These are phyloP conservation scores for Nesogale talazaci DNA, from an alignment of 2,113 vertebrate genomes.

Conservation along the genomic window DNA sequence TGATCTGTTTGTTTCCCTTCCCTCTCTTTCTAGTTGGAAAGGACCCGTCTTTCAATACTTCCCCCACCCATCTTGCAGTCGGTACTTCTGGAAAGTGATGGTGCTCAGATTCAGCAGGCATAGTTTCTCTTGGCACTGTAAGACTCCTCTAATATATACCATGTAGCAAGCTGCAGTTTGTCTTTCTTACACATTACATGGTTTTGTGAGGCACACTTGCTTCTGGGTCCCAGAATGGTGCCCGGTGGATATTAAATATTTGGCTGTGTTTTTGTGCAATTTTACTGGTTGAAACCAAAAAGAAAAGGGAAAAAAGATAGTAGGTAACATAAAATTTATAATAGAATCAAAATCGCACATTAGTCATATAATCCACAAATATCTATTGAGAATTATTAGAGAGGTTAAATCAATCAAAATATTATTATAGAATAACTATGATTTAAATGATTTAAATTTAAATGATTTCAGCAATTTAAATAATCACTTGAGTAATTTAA, in stretches of 20 bases:
- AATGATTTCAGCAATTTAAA: constrained; percentile 39
- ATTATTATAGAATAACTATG: constrained; percentile 48
- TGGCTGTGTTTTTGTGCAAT: neutral
- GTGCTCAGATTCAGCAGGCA: neutral
- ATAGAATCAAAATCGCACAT: constrained; percentile 16
- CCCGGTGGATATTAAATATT: neutral
- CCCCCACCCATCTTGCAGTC: neutral
- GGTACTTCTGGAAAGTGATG: neutral
- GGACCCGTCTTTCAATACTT: neutral
- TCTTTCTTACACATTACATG: neutral
- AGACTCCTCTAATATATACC: accelerated
- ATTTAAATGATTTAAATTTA: no score
- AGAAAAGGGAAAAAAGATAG: neutral
- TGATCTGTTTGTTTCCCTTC: neutral
- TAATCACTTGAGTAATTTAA: constrained; percentile 45
- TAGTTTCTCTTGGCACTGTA: accelerated
- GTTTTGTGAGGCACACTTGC: neutral
- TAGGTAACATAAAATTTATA: neutral
- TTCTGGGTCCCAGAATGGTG: neutral
- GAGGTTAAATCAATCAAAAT: constrained; percentile 57
- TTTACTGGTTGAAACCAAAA: neutral
- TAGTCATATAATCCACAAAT: constrained; percentile 50
- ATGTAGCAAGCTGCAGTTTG: neutral
- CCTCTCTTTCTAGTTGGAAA: neutral
- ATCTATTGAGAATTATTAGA: constrained; percentile 49